Evolutionary conservation across 35 echinoderm and acorn worm genomes (phyloP).

Genomic region (Amphiura filiformis): DNA sequence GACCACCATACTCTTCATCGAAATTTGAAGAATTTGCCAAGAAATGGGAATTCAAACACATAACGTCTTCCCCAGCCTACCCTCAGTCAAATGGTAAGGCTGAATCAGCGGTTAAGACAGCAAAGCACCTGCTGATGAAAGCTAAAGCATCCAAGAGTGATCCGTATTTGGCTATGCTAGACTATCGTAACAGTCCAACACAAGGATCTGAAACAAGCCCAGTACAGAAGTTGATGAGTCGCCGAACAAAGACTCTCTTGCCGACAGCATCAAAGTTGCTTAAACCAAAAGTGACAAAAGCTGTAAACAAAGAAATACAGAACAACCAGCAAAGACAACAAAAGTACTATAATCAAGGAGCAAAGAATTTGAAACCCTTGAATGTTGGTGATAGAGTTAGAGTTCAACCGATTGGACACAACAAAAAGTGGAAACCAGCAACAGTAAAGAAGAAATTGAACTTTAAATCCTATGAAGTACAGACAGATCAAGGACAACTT

Average conservation of each 20-base stretch:
- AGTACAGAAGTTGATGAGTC: neutral
- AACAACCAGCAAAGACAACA: neutral
- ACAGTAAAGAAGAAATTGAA: neutral
- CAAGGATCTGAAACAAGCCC: neutral
- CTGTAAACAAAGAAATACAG: slow-evolving; percentile 12
- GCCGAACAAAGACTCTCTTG: slow-evolving; percentile 18
- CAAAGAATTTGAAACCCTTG: slow-evolving; percentile 21
- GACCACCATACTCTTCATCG: neutral
- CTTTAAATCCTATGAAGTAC: neutral
- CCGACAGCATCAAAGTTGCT: neutral
- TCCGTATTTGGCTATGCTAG: neutral
- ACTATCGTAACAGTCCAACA: neutral
- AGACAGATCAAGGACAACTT: too few relatives aligned
- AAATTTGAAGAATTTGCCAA: neutral
- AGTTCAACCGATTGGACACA: neutral
- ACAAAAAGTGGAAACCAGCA: too few relatives aligned
- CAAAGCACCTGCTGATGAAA: neutral
- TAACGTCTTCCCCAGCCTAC: neutral
- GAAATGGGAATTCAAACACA: neutral
- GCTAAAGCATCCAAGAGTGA: neutral
- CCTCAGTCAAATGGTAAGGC: neutral
- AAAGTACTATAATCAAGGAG: slow-evolving; percentile 1
- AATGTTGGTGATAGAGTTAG: slow-evolving; percentile 18
- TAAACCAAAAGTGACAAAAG: neutral
- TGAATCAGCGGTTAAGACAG: neutral